phyloP scores from a whole-genome alignment of 2,888 invertebrate species.

The Smittia sp. region DNA sequence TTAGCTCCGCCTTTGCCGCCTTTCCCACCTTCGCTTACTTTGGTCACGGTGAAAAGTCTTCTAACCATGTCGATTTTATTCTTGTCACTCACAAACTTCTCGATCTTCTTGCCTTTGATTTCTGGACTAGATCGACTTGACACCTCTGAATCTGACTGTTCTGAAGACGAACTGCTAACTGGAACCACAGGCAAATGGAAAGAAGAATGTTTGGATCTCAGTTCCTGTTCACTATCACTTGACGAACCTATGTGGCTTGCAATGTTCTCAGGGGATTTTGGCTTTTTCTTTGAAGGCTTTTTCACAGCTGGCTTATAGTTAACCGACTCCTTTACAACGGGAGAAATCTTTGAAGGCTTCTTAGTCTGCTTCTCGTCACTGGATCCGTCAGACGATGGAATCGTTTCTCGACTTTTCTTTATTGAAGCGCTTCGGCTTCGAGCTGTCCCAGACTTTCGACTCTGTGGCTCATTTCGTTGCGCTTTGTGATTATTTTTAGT shows the following conservation, averaged over 20 bases:
- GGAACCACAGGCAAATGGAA: not conserved
- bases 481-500: constrained; percentile 23
- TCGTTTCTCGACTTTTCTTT: constrained; percentile 47
- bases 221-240: constrained; percentile 23
- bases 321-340: not conserved
- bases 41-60: constrained; percentile 56
- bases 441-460: constrained; percentile 42
- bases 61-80: constrained; percentile 68
- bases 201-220: not conserved
- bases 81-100: constrained; percentile 56
- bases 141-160: constrained; percentile 22
- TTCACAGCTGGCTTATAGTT: not conserved
- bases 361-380: constrained; percentile 44
- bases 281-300: not conserved
- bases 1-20: constrained; percentile 70
- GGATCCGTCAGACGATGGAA: constrained; percentile 44
- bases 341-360: not conserved
- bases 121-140: not conserved
- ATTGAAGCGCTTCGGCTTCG: constrained; percentile 44
- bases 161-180: not conserved
- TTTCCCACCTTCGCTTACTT: constrained; percentile 63
- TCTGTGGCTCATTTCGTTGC: not conserved
- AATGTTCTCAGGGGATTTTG: not conserved
- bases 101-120: not conserved
- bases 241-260: not conserved